A percentile compares a stretch with the other conserved stretches of the same genome.
Evolutionary conservation across 2,113 vertebrate species (phyloP).

Genomic region (Sorex fumeus): DNA sequence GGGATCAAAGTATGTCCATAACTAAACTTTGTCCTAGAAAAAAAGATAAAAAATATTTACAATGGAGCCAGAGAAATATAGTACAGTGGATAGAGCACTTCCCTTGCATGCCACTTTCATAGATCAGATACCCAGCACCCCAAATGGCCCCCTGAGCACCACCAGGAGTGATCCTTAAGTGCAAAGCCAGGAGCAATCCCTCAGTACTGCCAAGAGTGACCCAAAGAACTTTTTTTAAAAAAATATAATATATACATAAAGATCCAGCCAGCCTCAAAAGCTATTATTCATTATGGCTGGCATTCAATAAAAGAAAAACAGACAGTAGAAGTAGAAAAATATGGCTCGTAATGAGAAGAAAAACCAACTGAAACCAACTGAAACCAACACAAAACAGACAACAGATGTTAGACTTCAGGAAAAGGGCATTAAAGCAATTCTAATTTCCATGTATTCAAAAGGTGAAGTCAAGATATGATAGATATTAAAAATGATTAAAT

Average conservation of each 20-base stretch:
- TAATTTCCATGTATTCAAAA: conserved; percentile 63
- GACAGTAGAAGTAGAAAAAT: conserved; percentile 63
- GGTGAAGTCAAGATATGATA: conserved; percentile 61
- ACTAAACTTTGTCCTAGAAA: conserved; percentile 45
- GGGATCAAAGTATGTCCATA: conserved; percentile 6
- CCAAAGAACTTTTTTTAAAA: too few relatives aligned
- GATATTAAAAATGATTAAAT: conserved; percentile 54
- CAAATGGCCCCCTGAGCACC: too few relatives aligned
- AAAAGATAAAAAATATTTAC: conserved; percentile 52
- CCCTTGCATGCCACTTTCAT: too few relatives aligned
- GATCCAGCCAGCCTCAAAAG: conserved; percentile 44
- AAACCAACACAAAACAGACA: conserved; percentile 56
- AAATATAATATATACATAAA: conserved; percentile 60
- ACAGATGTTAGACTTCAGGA: conserved; percentile 58
- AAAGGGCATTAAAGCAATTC: conserved; percentile 39
- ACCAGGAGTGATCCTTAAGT: too few relatives aligned
- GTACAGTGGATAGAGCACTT: too few relatives aligned
- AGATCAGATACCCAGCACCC: too few relatives aligned
- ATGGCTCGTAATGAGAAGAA: conserved; percentile 9
- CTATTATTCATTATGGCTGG: conserved; percentile 62
- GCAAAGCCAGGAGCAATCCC: too few relatives aligned
- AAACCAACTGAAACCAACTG: conserved; percentile 56
- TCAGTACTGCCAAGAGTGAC: too few relatives aligned
- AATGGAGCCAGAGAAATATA: too few relatives aligned
- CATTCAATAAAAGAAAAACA: conserved; percentile 53